Conservation (phyloP, 2,113 vertebrate genomes). For the Myrmophylax atrothorax region DNA sequence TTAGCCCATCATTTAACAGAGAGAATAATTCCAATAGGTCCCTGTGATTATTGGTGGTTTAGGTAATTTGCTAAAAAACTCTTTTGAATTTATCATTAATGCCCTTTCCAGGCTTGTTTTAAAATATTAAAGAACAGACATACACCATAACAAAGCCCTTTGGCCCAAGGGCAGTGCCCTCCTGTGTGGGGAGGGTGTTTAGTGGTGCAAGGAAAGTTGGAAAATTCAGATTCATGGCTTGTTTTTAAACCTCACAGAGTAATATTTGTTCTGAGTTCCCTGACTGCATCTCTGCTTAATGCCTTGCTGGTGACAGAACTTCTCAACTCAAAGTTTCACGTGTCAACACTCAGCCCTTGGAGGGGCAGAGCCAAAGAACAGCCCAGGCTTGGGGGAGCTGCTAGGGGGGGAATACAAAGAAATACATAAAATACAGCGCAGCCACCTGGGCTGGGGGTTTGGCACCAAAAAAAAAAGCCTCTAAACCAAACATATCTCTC, state of each 20-base stretch:
- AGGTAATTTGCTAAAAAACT: neutral
- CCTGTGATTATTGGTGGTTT: neutral
- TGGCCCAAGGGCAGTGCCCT: neutral
- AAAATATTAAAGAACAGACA: accelerated
- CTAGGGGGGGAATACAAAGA: neutral
- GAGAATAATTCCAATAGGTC: accelerated
- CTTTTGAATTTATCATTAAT: neutral
- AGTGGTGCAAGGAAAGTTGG: neutral
- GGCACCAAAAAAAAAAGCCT: neutral
- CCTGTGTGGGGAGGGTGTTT: neutral
- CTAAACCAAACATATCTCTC: neutral
- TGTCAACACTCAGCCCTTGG: neutral
- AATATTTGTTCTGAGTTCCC: slow-evolving; percentile 39
- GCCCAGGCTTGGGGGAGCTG: neutral
- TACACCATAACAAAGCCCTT: accelerated
- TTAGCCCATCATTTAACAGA: too few species aligned
- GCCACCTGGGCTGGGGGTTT: neutral
- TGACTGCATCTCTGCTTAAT: slow-evolving; percentile 48
- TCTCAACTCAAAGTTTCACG: neutral
- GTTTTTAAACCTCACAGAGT: neutral
- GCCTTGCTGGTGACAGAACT: slow-evolving; percentile 21
- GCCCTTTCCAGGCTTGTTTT: neutral
- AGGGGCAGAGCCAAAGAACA: neutral
- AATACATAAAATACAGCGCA: neutral
- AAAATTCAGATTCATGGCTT: slow-evolving; percentile 3